Conservation (phyloP, 1,140 invertebrate genomes). For the Leptoteleia sp. region DNA sequence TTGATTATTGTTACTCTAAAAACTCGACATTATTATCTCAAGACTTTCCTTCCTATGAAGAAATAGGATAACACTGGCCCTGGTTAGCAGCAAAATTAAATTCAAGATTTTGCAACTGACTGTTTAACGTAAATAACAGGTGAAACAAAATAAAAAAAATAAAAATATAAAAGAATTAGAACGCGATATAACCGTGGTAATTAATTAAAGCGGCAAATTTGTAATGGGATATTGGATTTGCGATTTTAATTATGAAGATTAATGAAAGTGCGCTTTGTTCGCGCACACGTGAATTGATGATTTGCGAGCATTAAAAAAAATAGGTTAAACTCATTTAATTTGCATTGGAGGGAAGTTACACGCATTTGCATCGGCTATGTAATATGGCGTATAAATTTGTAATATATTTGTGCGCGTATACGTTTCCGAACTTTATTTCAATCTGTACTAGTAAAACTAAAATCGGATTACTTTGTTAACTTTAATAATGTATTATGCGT, state of each 20-base stretch:
- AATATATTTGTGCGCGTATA: conserved; percentile 19
- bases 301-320: conserved; percentile 28
- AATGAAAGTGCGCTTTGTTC: not conserved
- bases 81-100: not conserved
- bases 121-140: not conserved
- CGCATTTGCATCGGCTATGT: conserved; percentile 36
- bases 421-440: conserved; percentile 44
- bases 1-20: too few species aligned
- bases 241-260: conserved; percentile 15
- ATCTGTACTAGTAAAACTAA: conserved; percentile 21
- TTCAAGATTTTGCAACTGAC: not conserved
- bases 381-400: conserved; percentile 44
- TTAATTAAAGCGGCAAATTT: not conserved
- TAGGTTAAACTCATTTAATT: conserved; percentile 49
- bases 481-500: conserved; percentile 34
- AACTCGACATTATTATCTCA: too few species aligned
- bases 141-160: too few species aligned
- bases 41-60: too few species aligned
- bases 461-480: conserved; percentile 47
- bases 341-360: conserved; percentile 30
- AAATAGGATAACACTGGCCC: not conserved
- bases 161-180: not conserved
- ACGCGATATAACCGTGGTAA: not conserved
- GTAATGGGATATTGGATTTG: not conserved
- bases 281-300: conserved; percentile 8